Percentiles rank a stretch among this genome's conserved stretches.
phyloP scores from a whole-genome alignment of 2,888 invertebrate species.

The Steinernema carpocapsae region DNA sequence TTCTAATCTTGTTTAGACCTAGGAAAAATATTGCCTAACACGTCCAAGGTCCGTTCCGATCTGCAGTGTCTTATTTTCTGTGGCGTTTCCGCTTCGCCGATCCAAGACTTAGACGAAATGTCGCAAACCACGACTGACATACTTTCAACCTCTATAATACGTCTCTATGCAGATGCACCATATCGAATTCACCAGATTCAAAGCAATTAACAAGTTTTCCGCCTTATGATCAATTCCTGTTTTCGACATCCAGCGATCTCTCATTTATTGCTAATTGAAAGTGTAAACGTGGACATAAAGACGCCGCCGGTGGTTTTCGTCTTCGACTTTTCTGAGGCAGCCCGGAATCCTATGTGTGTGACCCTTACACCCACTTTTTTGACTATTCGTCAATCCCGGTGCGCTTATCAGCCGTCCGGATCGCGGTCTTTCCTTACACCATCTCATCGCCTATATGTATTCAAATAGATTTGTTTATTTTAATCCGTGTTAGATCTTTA shows the following conservation, averaged over 20 bases:
- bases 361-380: slow-evolving; percentile 21
- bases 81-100: slow-evolving; percentile 22
- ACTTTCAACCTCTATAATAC: slow-evolving; percentile 23
- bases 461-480: slow-evolving; percentile 13
- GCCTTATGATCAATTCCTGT: neutral
- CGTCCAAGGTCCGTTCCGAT: neutral
- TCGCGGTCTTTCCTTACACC: neutral
- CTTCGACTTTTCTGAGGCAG: too few relatives aligned
- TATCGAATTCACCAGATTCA: slow-evolving; percentile 7
- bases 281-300: slow-evolving; percentile 32
- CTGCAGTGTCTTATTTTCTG: neutral
- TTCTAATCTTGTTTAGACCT: too few relatives aligned
- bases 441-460: neutral
- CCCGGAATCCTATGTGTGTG: neutral
- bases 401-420: slow-evolving; percentile 17
- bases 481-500: slow-evolving; percentile 33
- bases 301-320: neutral
- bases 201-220: slow-evolving; percentile 14
- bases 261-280: slow-evolving; percentile 28
- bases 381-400: neutral
- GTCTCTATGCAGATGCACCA: neutral
- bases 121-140: slow-evolving; percentile 24
- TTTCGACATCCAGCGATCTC: neutral
- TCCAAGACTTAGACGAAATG: neutral
- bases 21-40: neutral